Percentiles rank a stretch among this genome's conserved stretches.
These are phyloP conservation scores for Blastobasis adustella DNA, from an alignment of 2,888 invertebrate genomes.

Conservation along the genomic window DNA sequence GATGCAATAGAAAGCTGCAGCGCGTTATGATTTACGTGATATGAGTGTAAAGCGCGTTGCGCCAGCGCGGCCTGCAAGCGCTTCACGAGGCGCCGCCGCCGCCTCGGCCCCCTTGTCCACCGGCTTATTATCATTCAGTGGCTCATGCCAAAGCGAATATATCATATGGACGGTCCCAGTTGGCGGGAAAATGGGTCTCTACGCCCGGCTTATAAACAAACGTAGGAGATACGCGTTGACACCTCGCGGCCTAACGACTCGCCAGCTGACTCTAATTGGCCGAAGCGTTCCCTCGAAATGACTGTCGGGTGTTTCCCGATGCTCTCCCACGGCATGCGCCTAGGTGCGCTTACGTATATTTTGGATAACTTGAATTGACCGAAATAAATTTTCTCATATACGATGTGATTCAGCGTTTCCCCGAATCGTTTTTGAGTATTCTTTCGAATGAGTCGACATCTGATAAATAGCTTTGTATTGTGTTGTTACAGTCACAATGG, in stretches of 20 bases:
- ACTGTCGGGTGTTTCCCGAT: conserved; percentile 47
- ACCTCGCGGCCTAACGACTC: conserved; percentile 28
- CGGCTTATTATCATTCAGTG: conserved; percentile 43
- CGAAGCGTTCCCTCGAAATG: conserved; percentile 32
- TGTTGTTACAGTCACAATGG: conserved; percentile 80
- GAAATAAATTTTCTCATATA: neutral
- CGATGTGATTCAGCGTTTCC: no score
- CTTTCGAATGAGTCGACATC: neutral
- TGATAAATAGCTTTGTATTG: conserved; percentile 10
- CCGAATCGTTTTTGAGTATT: no score
- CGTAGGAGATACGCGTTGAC: conserved; percentile 35
- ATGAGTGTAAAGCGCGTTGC: conserved; percentile 16
- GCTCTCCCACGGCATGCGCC: conserved; percentile 16
- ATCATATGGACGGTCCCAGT: conserved; percentile 36
- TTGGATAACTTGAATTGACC: neutral
- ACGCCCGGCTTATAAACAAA: conserved; percentile 48
- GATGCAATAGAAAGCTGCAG: conserved; percentile 26
- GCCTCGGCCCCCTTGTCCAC: conserved; percentile 15
- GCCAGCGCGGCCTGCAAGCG: conserved; percentile 5
- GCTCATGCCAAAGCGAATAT: conserved; percentile 34
- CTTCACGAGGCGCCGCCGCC: neutral
- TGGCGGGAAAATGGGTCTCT: conserved; percentile 39
- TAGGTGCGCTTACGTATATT: conserved; percentile 10
- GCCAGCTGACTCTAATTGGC: conserved; percentile 34
- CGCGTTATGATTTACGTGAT: conserved; percentile 26